These are phyloP conservation scores for Aphidoletes aphidimyza DNA, from an alignment of 2,888 invertebrate species.

Conservation along the genomic window DNA sequence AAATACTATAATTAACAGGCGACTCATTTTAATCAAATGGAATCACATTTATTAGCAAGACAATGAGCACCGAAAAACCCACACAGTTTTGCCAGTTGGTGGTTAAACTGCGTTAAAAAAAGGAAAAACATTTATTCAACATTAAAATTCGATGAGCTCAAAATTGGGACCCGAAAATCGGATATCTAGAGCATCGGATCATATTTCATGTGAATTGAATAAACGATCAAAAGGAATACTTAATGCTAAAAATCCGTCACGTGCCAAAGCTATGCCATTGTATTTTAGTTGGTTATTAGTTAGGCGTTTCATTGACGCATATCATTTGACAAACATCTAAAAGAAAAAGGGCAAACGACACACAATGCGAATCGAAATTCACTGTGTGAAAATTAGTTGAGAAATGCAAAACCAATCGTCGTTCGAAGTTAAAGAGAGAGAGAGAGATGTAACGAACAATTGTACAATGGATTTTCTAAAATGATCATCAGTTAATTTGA, in stretches of 20 bases:
- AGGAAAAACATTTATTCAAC: slow-evolving; percentile 32
- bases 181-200: slow-evolving; percentile 32
- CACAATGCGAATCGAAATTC: neutral
- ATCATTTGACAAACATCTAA: neutral
- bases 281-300: neutral
- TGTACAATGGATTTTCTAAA: neutral
- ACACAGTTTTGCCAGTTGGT: neutral
- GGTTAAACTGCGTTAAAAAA: neutral
- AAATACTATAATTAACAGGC: slow-evolving; percentile 44
- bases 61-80: neutral
- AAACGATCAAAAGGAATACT: neutral
- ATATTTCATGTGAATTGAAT: slow-evolving; percentile 52
- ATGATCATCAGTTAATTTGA: slow-evolving; percentile 42
- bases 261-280: neutral
- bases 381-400: neutral
- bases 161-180: neutral
- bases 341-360: neutral
- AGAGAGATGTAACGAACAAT: neutral
- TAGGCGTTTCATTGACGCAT: neutral
- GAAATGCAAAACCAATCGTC: neutral
- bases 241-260: slow-evolving; percentile 50
- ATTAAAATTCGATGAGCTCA: neutral
- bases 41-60: neutral
- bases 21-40: neutral
- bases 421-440: neutral